Evolutionary conservation across 1,140 invertebrate genomes (phyloP), one percentile per base, ranked within the genome.

Genomic region (Vanessa tameamea): DNA sequence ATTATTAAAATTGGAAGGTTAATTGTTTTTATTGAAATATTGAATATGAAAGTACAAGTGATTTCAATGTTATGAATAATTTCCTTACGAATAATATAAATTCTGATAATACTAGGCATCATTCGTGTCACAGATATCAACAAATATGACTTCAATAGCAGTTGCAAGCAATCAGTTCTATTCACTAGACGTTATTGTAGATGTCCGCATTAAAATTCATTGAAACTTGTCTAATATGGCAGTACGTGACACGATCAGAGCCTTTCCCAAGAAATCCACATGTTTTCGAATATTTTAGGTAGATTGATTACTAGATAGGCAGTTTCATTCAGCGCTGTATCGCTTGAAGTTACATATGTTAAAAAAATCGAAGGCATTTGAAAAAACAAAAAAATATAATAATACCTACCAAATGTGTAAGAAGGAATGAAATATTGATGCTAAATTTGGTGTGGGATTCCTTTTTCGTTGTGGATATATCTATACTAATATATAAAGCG

Each of bases 211-310:
- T 88, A 87, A 88, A 88, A 88, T 87, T 86, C 82, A 88, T 87
- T 84, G 83, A 86, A 85, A 81, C 81, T 83, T 82, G 82, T 83
- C 82, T 83, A 83, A 85, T 88, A 84, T 82, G 78, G 80, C 64
- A 71, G 66, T 73, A 81, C 82, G 82, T 85, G 84, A 85, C 77
- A 75, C 57, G 80, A 76, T 80, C 82, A 77, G 72, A 13, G 23
- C 31, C 14, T 55, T 26, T 61, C 15, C 6, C 15, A 15, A 31
- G 5, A 13, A 59, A 26, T n/a, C 57, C 57, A 57, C 9, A 57
- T 57, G 23, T 26, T 8, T 26, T 23, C 23, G 55, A 57, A 26
- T 7, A 57, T 26, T 16, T 57, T 3, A 57, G 16, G 16, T 7
- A n/a, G 14, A 53, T 15, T 8, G 3, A 15, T 53, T 53, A 51